Base-by-base conservation (phyloP, 2,888 invertebrate genomes). In the Apodemia duryi region DNA sequence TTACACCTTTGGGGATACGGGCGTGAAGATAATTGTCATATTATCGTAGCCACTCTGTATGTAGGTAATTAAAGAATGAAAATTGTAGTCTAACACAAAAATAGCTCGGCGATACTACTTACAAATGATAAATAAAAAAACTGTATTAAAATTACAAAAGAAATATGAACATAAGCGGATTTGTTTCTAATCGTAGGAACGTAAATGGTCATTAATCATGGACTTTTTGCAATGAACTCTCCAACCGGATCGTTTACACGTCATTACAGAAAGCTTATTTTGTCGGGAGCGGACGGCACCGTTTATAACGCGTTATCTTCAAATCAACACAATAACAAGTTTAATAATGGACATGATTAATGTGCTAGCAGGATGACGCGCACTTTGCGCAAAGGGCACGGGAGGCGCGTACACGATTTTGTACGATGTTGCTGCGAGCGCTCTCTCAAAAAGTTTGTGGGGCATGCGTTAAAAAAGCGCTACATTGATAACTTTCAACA, bases 301-400 rank as follows among this genome's bases (percentile, higher is more conserved):
- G 91, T 91, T 91, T 91, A 91, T 89, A 89, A 88, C 84, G 78
- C 84, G 90, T 86, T 91, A 90, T 91, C 91, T 91, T 87, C 85
- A 83, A 88, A 89, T 87, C 88, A 88, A 83, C 88, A 91, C 88
- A 91, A 91, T 91, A 90, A 91, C 86, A 86, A 85, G 85, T 89
- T 89, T 88, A 86, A 91, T 91, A 91, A 91, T 88, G 84, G 88
- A 80, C 74, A 84, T 91, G 91, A 91, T 91, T 91, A 90, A 91
- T 91, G 91, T 86, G 85, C 83, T 75, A 63, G 78, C 91, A 89
- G 90, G 86, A 91, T 91, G 91, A 91, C 91, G 91, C 87, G 87
- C 84, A 85, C 84, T 87, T 86, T 75, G 82, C 84, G 77, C 78
- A 74, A 77, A 77, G 85, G 84, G 84, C 75, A 73, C 67, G 74